Evolutionary conservation across 2,888 invertebrate species (phyloP), one percentile per base, ranked within the genome.

Genomic region (Rambutsinella grinnellia): DNA sequence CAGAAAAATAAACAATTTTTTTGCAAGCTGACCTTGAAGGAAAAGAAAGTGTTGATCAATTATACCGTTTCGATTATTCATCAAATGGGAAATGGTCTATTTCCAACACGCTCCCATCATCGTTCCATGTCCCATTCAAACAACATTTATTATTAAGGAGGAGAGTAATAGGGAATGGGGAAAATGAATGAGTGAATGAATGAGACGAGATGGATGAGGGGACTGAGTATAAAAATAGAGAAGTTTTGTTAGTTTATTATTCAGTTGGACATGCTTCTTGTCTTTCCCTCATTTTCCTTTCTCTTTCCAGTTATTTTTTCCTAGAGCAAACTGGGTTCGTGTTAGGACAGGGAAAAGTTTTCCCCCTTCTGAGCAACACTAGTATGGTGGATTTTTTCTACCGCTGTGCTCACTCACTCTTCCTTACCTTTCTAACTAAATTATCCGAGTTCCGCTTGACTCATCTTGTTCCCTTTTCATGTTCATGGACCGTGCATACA

Each of bases 391-490:
- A n/a, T n/a, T n/a, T n/a, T n/a, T n/a, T n/a, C n/a, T n/a, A n/a
- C n/a, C n/a, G n/a, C n/a, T n/a, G n/a, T 72, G 75, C 78, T 76
- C 69, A 70, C 76, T 56, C 26, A 26, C 21, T 63, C 36, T n/a
- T 72, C 66, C 58, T 68, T 78, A 67, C 74, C 74, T 78, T 70
- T 70, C 61, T 70, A 76, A 76, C 76, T 65, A 70, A 76, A 69
- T 76, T 74, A 69, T 63, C 68, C 62, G 19, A 65, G 63, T 61
- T 74, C 67, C 70, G 63, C 65, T 76, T 65, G 62, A 67, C 62
- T 77, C 66, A 68, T 76, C 68, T 54, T 28, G 47, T n/a, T n/a
- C n/a, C n/a, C 60, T 62, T 62, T 56, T 75, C 71, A 57, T 65
- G 71, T 71, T 57, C 58, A 63, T 65, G 58, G 57, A 63, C 69